Conservation (phyloP, 2,797 vertebrate genomes). For the Urosaurus nigricauda region DNA sequence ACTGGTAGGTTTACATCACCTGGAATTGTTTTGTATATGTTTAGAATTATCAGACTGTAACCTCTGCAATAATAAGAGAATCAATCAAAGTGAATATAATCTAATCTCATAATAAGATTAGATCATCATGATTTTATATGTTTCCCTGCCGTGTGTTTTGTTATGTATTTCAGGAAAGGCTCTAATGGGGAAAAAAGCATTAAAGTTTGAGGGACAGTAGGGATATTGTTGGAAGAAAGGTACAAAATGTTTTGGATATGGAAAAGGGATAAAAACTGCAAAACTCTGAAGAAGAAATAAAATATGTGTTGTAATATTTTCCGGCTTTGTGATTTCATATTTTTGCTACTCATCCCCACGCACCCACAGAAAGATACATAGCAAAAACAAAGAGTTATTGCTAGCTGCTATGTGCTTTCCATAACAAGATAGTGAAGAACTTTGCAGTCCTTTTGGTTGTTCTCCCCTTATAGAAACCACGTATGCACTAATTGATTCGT, state of each 20-base stretch:
- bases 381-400: background rate
- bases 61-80: background rate
- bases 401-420: background rate
- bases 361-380: background rate
- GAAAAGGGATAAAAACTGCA: background rate
- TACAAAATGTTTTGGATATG: background rate
- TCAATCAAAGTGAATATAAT: background rate
- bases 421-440: background rate
- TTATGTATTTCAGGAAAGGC: background rate
- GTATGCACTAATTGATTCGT: background rate
- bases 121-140: background rate
- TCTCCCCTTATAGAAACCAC: background rate
- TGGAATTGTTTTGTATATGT: background rate
- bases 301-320: background rate
- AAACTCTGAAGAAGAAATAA: background rate
- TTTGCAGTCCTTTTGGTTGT: background rate
- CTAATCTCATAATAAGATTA: background rate
- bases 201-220: background rate
- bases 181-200: constrained; percentile 8
- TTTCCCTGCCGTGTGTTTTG: constrained; percentile 4
- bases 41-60: constrained; percentile 4
- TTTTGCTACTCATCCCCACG: background rate
- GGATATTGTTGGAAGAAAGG: background rate
- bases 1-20: background rate
- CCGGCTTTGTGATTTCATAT: background rate